A percentile compares a stretch with the other conserved stretches of the same genome.
These are phyloP conservation scores for Petrophora chlorosata DNA, from an alignment of 2,888 invertebrate genomes.

Conservation along the genomic window DNA sequence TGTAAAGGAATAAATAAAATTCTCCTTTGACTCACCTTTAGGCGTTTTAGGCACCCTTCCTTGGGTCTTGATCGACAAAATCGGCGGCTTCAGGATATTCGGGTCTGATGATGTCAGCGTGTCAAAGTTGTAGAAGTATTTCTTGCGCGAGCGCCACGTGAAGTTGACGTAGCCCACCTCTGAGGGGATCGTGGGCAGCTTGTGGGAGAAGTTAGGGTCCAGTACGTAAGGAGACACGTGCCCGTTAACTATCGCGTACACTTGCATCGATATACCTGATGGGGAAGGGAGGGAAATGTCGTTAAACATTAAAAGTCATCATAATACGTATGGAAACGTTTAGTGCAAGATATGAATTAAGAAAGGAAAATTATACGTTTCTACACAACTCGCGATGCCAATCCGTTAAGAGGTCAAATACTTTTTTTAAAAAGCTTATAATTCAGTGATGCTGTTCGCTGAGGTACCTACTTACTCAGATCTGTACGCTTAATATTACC, in stretches of 20 bases:
- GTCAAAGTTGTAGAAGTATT: constrained; percentile 94
- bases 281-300: too few species aligned
- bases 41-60: constrained; percentile 93
- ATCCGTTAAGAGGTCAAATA: too few species aligned
- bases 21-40: constrained; percentile 88
- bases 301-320: too few species aligned
- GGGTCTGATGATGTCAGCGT: constrained; percentile 93
- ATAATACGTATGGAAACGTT: too few species aligned
- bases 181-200: constrained; percentile 95
- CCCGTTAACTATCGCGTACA: constrained; percentile 95
- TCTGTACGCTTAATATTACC: too few species aligned
- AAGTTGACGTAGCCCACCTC: constrained; percentile 96
- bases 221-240: constrained; percentile 92
- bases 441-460: too few species aligned
- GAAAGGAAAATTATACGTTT: too few species aligned
- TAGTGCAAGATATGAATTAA: too few species aligned
- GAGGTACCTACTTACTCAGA: too few species aligned
- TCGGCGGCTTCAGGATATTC: constrained; percentile 92
- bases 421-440: too few species aligned
- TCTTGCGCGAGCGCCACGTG: constrained; percentile 94
- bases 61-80: constrained; percentile 92
- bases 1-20: neutral
- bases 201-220: constrained; percentile 95
- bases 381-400: too few species aligned
- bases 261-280: constrained; percentile 92